Conservation (phyloP, 2,113 vertebrate genomes). For the Ochotona curzoniae region DNA sequence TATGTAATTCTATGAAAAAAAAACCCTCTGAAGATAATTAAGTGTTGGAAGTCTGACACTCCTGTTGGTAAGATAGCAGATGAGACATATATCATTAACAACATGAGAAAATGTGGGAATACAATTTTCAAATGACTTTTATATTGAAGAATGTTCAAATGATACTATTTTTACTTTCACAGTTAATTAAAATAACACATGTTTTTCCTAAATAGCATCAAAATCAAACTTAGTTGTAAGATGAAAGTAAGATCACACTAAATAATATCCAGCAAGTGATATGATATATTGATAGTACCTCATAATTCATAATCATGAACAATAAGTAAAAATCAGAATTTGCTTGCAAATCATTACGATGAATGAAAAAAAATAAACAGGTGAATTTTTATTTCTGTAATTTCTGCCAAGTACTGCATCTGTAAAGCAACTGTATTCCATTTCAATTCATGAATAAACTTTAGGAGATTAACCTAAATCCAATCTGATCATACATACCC, state of each 20-base stretch:
- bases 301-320: neutral
- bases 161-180: constrained; percentile 22
- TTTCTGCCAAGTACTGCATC: neutral
- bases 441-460: constrained; percentile 43
- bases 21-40: neutral
- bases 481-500: constrained; percentile 88
- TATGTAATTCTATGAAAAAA: neutral
- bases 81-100: neutral
- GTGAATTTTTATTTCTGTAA: constrained; percentile 1
- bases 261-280: neutral
- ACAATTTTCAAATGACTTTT: neutral
- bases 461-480: neutral
- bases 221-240: neutral
- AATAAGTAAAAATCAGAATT: neutral
- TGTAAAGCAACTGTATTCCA: neutral
- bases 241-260: neutral
- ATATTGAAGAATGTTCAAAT: neutral
- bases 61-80: neutral
- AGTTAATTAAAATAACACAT: constrained; percentile 11
- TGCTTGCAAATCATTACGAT: constrained; percentile 50
- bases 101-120: neutral
- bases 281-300: neutral
- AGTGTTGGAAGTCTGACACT: neutral
- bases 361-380: constrained; percentile 32
- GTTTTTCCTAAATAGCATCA: constrained; percentile 15